Base-by-base conservation (phyloP, 30 jellyfish, hydroid and myxozoan species). In the Sanderia malayensis region DNA sequence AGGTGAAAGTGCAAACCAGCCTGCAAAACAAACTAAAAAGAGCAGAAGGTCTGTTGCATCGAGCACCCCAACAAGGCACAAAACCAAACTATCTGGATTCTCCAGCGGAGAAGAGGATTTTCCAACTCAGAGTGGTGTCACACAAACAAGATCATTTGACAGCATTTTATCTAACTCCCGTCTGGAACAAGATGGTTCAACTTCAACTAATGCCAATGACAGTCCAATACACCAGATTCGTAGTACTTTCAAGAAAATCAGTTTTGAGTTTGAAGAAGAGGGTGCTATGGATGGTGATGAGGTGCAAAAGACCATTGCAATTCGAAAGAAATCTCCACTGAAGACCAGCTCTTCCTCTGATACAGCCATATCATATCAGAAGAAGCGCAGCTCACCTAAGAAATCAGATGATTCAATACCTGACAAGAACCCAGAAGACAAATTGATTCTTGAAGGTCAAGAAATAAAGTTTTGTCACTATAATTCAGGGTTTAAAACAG, bases 61-160 rank as follows among this genome's bases (percentile, higher is more conserved):
- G 62, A 70, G 83, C 80, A 65, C 84, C 45, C 90, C 90, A 25
- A 37, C 82, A 22, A 32, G 74, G 57, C 79, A 44, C 28, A 55
- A 37, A 69, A 21, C 90, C 59, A 87, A 87, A 66, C 63, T 87
- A 8, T 83, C 94, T 23, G 90, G 82, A 25, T 80, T 80, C 44
- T 87, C 96, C 23, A 87, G 92, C 58, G 96, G 77, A 17, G 96
- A 80, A 58, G 95, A 87, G 23, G 94, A 86, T 18, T 41, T 62
- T 34, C 79, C 59, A 0, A 22, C 29, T 10, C 58, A 31, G 27
- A 62, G 52, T 15, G 27, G 63, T 18, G 58, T 46, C 21, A 57
- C 59, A 25, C 67, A 26, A 17, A 21, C 86, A 21, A 59, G 28
- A 29, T 46, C 77, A 15, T 28, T 58, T 6, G 58, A 59, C 32